Evolutionary conservation across 2,113 vertebrate species (phyloP), one percentile per base, ranked within the genome.

Genomic region (Synodontis membranacea): DNA sequence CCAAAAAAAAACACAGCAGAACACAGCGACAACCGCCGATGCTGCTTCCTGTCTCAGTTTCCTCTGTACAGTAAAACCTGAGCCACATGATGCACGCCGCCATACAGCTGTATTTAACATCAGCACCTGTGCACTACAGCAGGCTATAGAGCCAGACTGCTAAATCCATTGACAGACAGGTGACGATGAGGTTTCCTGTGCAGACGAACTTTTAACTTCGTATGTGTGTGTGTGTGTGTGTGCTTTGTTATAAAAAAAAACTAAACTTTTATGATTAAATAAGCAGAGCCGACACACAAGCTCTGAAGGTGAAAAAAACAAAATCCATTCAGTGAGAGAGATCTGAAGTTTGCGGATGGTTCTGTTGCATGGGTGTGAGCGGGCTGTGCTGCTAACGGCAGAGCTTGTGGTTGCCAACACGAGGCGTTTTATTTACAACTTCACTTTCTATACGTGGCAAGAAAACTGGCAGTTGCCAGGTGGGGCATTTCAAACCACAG

Each of bases 391-490:
- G 81, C 48, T 68, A 68, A 79, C 88, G 34, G 82, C 54, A 54
- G 68, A 39, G 23, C 79, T 84, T 86, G 64, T 60, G 84, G 78
- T 79, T 39, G 34, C 44, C 37, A n/a, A 62, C 56, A 44, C 5
- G 34, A 58, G 23, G 3, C 25, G 15, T 28, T 44, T 82, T 68
- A 76, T 81, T 87, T 76, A 70, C 58, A 80, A 25, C 76, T 23
- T 23, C 50, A 21, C 48, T 89, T 88, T 92, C 79, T 89, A 83
- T 83, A 56, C 34, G 42, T 86, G 31, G 87, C 89, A 90, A 87
- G 89, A 91, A 89, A 93, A 92, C 84, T 85, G 90, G 74, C 90
- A 90, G 93, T 91, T 93, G 82, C 90, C 82, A 48, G 83, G 85
- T 81, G 86, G 88, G 88, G 86, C 87, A 88, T 90, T 88, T 82